Conservation (phyloP, 2,888 invertebrate genomes). For the Platerodrilus igneus region DNA sequence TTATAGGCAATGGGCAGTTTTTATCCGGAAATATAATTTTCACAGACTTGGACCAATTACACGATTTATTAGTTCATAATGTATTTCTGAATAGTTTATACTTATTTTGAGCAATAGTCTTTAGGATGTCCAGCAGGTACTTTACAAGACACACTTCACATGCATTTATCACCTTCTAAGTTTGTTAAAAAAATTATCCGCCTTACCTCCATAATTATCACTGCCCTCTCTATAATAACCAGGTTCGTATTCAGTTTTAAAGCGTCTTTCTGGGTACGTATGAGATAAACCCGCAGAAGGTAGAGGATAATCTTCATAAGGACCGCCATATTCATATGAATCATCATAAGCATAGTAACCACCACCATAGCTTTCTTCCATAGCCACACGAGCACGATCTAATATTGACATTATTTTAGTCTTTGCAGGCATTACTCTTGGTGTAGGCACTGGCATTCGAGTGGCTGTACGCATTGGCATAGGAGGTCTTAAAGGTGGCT, state of each 20-base stretch:
- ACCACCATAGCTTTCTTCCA: constrained; percentile 71
- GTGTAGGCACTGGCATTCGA: constrained; percentile 48
- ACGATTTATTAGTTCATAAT: too few species aligned
- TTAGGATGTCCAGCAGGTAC: too few species aligned
- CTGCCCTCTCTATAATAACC: constrained; percentile 44
- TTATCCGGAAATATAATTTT: too few species aligned
- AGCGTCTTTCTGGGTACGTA: constrained; percentile 41
- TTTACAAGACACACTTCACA: too few species aligned
- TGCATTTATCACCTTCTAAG: too few species aligned
- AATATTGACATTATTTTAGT: constrained; percentile 80
- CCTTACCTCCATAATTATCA: constrained; percentile 31
- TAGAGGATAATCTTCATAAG: constrained; percentile 38
- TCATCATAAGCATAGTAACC: constrained; percentile 58
- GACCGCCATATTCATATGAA: constrained; percentile 37
- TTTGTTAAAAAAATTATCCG: constrained; percentile 1
- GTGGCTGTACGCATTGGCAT: constrained; percentile 48
- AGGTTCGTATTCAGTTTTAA: constrained; percentile 46
- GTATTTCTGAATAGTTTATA: too few species aligned
- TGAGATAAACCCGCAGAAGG: constrained; percentile 35
- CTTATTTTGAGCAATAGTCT: too few species aligned
- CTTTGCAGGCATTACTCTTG: constrained; percentile 61
- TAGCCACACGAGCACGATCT: constrained; percentile 74
- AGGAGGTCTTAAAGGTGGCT: constrained; percentile 44
- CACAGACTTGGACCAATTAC: too few species aligned
- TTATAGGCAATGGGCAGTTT: too few species aligned